Percentiles rank a stretch among this genome's conserved stretches.
phyloP scores from a whole-genome alignment of 2,797 vertebrate species.

The Lacerta agilis region DNA sequence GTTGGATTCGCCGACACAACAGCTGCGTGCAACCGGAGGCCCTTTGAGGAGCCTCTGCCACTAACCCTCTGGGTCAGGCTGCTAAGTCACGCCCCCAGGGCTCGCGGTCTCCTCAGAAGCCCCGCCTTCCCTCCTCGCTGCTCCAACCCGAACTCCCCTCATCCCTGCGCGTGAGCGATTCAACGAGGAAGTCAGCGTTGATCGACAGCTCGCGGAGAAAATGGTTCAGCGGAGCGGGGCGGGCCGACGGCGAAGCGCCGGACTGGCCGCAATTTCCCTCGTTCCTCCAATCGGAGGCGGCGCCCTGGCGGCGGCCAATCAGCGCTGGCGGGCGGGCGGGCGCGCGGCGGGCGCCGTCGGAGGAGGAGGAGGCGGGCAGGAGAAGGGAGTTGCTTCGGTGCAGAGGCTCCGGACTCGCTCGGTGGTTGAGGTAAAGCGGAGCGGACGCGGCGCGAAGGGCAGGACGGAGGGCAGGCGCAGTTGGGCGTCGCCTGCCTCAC shows the following conservation, averaged over 20 bases:
- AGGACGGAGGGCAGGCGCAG: neutral
- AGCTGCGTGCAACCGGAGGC: too few relatives aligned
- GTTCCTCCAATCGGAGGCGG: neutral
- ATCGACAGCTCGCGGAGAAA: neutral
- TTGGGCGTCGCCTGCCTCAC: neutral
- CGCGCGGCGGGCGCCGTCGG: neutral
- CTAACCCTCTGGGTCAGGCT: too few relatives aligned
- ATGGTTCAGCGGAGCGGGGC: too few relatives aligned
- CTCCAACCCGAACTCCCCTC: too few relatives aligned
- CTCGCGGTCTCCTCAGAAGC: too few relatives aligned
- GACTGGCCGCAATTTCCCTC: neutral
- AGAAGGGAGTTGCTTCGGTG: neutral
- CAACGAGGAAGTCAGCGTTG: too few relatives aligned
- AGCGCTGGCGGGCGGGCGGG: neutral
- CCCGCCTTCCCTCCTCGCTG: too few relatives aligned
- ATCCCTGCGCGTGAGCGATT: too few relatives aligned
- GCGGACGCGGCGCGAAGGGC: neutral
- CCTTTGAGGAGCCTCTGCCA: too few relatives aligned
- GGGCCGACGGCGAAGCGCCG: neutral
- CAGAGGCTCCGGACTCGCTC: neutral
- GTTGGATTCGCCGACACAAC: too few relatives aligned
- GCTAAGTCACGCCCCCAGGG: too few relatives aligned
- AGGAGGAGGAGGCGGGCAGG: neutral
- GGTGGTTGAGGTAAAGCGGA: neutral
- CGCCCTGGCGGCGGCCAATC: slow-evolving; percentile 3